Conservation (phyloP, 2,888 invertebrate species). For the Polymixis flavicincta region DNA sequence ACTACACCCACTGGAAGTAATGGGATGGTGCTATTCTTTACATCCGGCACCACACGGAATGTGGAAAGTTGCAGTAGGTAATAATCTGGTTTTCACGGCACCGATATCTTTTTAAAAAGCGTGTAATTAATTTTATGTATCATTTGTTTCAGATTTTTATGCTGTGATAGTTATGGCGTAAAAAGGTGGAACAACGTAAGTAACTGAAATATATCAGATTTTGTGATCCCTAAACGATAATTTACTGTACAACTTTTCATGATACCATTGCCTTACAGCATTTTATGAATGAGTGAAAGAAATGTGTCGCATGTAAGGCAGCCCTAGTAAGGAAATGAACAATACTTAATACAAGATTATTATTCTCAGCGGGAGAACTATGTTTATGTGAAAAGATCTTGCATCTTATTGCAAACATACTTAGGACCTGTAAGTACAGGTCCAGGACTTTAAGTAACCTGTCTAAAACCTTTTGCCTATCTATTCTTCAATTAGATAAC, state of each 20-base stretch:
- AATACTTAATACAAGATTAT: slow-evolving; percentile 33
- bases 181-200: slow-evolving; percentile 78
- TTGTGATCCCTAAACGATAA: neutral
- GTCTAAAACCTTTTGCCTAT: neutral
- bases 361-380: slow-evolving; percentile 27
- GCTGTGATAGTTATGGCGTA: slow-evolving; percentile 76
- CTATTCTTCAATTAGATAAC: neutral
- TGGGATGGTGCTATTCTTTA: too few species aligned
- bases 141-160: slow-evolving; percentile 75
- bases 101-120: neutral
- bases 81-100: neutral
- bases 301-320: neutral
- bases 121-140: slow-evolving; percentile 2
- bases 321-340: neutral
- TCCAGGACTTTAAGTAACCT: neutral
- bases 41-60: too few species aligned
- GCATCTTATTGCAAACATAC: slow-evolving; percentile 6
- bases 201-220: slow-evolving; percentile 30
- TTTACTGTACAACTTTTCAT: neutral
- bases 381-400: slow-evolving; percentile 25
- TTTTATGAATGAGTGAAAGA: neutral
- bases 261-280: neutral
- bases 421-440: neutral
- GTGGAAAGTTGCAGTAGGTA: neutral
- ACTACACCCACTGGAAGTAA: too few species aligned